A percentile compares a stretch with the other conserved stretches of the same genome.
Evolutionary conservation across 2,888 invertebrate species (phyloP).

Genomic region (Drosophila falleni): DNA sequence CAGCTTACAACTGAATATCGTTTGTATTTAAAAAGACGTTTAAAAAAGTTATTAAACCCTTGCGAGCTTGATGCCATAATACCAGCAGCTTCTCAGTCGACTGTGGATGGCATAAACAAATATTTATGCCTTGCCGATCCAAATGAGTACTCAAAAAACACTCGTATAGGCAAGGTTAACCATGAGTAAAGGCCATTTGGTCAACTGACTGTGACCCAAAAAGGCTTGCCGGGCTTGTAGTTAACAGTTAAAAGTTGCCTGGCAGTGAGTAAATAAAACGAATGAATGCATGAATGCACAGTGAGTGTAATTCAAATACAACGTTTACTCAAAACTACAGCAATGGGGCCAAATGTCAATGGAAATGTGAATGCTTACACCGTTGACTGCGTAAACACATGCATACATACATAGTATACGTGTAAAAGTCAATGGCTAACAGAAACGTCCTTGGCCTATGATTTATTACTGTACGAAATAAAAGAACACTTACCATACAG

Average conservation of each 20-base stretch:
- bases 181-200: constrained; percentile 17
- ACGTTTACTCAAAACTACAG: constrained; percentile 2
- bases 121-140: constrained; percentile 8
- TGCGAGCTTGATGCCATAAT: neutral
- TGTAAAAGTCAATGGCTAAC: constrained; percentile 7
- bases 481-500: neutral
- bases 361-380: constrained; percentile 27
- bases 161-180: constrained; percentile 14
- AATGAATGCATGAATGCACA: constrained; percentile 40
- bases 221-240: constrained; percentile 6
- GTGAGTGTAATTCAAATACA: constrained; percentile 36
- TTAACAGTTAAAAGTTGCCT: constrained; percentile 32
- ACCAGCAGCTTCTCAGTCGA: neutral
- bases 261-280: constrained; percentile 39
- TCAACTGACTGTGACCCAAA: constrained; percentile 6
- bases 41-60: neutral
- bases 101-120: constrained; percentile 10
- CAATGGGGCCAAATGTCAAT: constrained; percentile 26
- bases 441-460: constrained; percentile 24
- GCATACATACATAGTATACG: no score
- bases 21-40: constrained; percentile 2
- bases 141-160: neutral
- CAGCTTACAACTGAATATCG: neutral
- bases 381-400: constrained; percentile 32
- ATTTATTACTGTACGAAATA: neutral